Evolutionary conservation across 1,140 invertebrate species (phyloP).

Genomic region (Bombus confusus): DNA sequence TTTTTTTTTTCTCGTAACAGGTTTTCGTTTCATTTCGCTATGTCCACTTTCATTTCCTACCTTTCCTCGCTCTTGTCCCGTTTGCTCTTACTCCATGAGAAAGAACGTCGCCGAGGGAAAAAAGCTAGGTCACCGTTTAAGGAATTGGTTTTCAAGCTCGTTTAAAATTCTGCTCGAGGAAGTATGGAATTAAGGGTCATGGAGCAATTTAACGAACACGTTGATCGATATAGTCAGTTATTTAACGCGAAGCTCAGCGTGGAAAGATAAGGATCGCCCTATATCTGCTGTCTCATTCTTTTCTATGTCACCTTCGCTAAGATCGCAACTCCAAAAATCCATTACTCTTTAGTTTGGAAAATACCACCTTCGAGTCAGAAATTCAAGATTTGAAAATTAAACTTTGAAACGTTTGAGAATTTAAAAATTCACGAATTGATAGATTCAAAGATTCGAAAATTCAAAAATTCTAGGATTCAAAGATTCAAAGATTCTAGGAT

Average conservation of each 20-base stretch:
- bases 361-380: background rate
- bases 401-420: no score
- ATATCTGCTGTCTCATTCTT: background rate
- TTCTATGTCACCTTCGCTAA: no score
- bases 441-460: no score
- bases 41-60: constrained; percentile 7
- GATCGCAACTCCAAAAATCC: no score
- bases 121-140: constrained; percentile 20
- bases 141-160: constrained; percentile 22
- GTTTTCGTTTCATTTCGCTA: constrained; percentile 25
- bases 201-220: constrained; percentile 10
- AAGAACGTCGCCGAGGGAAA: background rate
- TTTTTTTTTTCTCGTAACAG: no score
- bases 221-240: background rate
- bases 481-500: no score
- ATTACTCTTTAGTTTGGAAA: no score
- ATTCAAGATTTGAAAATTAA: background rate
- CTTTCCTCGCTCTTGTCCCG: no score
- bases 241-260: background rate
- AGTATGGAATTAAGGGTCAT: background rate
- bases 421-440: no score
- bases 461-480: no score
- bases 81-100: background rate
- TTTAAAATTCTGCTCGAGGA: constrained; percentile 22
- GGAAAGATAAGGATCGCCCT: background rate